Percentiles rank a stretch among this genome's conserved stretches.
phyloP scores from a whole-genome alignment of 2,797 vertebrate genomes.

The Helostoma temminkii region DNA sequence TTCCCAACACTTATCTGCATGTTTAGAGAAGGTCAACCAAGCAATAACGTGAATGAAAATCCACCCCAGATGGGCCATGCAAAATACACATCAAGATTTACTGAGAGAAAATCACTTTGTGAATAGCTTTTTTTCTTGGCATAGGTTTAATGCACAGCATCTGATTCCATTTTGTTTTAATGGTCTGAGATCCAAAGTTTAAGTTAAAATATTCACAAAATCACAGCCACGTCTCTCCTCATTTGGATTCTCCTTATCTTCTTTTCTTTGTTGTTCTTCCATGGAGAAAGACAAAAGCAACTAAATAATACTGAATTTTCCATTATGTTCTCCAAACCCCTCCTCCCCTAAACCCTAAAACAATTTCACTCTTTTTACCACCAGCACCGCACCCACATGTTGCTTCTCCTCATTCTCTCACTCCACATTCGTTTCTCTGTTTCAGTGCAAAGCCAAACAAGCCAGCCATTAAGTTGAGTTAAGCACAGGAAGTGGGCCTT shows the following conservation, averaged over 20 bases:
- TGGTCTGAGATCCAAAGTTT: conserved; percentile 56
- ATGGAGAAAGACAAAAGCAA: conserved; percentile 71
- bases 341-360: conserved; percentile 53
- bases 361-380: conserved; percentile 59
- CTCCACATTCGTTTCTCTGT: conserved; percentile 69
- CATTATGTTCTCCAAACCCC: conserved; percentile 71
- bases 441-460: conserved; percentile 83
- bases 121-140: conserved; percentile 34
- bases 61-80: conserved; percentile 20
- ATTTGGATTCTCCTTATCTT: conserved; percentile 41
- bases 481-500: conserved; percentile 84
- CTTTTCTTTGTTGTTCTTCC: conserved; percentile 53
- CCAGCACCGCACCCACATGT: conserved; percentile 65
- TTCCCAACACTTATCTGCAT: conserved; percentile 12
- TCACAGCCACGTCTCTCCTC: conserved; percentile 48
- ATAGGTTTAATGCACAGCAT: conserved; percentile 41
- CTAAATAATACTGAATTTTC: conserved; percentile 74
- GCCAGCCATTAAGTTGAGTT: conserved; percentile 82
- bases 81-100: conserved; percentile 26
- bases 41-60: conserved; percentile 27
- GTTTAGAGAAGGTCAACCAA: conserved; percentile 1
- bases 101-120: conserved; percentile 17
- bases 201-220: conserved; percentile 59
- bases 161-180: conserved; percentile 64
- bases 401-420: conserved; percentile 58